Percentiles rank a stretch among this genome's conserved stretches.
These are phyloP conservation scores for Oncorhynchus clarkii DNA, from an alignment of 2,113 vertebrate genomes.

Conservation along the genomic window DNA sequence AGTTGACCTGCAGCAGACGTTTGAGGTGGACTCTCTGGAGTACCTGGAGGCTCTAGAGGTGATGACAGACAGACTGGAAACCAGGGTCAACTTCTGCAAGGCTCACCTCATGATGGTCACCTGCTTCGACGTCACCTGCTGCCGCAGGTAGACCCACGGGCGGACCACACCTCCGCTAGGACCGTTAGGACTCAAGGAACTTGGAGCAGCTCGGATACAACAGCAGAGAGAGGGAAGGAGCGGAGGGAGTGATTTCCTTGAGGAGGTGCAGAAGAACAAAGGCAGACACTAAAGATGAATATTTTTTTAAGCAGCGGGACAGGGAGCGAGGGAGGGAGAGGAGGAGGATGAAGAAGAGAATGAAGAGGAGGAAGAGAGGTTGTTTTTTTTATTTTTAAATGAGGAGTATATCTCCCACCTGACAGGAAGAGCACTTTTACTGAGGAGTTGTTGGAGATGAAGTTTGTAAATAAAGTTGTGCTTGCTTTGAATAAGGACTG, in stretches of 20 bases:
- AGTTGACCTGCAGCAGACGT: constrained; percentile 93
- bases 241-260: too few species aligned
- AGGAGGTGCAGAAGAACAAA: too few species aligned
- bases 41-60: constrained; percentile 93
- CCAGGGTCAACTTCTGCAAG: constrained; percentile 97
- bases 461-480: constrained; percentile 53
- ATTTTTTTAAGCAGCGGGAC: not conserved
- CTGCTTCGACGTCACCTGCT: constrained; percentile 94
- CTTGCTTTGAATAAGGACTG: constrained; percentile 48
- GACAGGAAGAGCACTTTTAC: constrained; percentile 83
- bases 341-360: not conserved
- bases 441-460: constrained; percentile 37
- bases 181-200: too few species aligned
- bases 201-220: too few species aligned
- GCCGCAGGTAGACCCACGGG: constrained; percentile 77
- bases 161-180: not conserved
- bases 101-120: constrained; percentile 99
- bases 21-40: constrained; percentile 93
- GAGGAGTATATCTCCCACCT: constrained; percentile 59
- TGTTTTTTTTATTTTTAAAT: constrained; percentile 26
- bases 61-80: constrained; percentile 91
- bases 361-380: constrained; percentile 11
- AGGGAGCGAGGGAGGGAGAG: not conserved
- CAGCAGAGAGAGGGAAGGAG: not conserved
- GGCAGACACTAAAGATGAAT: too few species aligned